A percentile compares a stretch with the other conserved stretches of the same genome.
phyloP scores from a whole-genome alignment of 2,113 vertebrate species.

The Xenopus borealis region DNA sequence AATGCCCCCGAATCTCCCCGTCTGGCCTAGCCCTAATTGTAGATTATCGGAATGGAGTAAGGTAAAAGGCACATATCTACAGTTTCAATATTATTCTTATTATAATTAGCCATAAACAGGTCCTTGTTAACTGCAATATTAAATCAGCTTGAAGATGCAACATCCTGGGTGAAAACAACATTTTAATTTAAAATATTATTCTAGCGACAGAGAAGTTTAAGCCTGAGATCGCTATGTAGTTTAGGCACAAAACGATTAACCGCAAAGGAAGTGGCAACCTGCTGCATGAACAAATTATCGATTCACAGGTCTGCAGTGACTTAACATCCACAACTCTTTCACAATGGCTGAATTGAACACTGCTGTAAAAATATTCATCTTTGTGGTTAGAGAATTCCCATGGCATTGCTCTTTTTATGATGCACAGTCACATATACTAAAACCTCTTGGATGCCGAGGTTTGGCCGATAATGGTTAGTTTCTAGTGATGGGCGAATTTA shows the following conservation, averaged over 20 bases:
- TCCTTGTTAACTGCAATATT: background rate
- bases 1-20: too few relatives aligned
- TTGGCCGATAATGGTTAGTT: background rate
- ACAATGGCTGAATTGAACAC: slow-evolving; percentile 31
- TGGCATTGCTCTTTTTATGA: slow-evolving; percentile 1
- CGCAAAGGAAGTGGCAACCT: slow-evolving; percentile 23
- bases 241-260: slow-evolving; percentile 30
- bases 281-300: slow-evolving; percentile 31
- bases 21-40: too few relatives aligned
- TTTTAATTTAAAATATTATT: slow-evolving; percentile 9
- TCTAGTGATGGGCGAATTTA: too few relatives aligned
- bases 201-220: background rate
- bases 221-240: slow-evolving; percentile 12
- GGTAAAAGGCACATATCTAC: too few relatives aligned
- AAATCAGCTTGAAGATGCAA: slow-evolving; percentile 33
- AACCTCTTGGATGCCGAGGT: background rate
- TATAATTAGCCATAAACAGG: too few relatives aligned
- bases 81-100: too few relatives aligned
- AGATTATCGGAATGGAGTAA: too few relatives aligned
- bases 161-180: slow-evolving; percentile 9
- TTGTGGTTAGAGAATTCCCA: slow-evolving; percentile 1
- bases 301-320: slow-evolving; percentile 20
- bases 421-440: background rate
- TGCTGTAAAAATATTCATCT: slow-evolving; percentile 15
- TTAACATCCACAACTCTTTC: slow-evolving; percentile 13